Evolutionary conservation across 2,797 vertebrate species (phyloP).

Genomic region (Spinibarbus caldwelli): DNA sequence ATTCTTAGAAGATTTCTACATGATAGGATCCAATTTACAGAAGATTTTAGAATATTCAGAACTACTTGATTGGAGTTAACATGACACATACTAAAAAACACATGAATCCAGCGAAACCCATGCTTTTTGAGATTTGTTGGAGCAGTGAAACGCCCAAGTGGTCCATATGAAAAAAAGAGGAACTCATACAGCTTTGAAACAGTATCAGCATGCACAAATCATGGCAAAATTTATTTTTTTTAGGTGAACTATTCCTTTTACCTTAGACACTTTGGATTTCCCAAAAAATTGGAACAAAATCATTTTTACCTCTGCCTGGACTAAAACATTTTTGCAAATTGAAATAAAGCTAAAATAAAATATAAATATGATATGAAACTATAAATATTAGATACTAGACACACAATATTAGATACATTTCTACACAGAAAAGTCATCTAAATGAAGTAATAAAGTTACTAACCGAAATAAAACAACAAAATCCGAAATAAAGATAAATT

Average conservation of each 20-base stretch:
- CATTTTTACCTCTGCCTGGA: neutral
- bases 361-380: neutral
- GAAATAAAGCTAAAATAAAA: neutral
- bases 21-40: neutral
- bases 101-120: neutral
- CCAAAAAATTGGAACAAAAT: neutral
- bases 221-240: too few species aligned
- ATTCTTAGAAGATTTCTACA: neutral
- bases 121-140: neutral
- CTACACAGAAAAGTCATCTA: neutral
- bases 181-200: neutral
- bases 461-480: neutral
- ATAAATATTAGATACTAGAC: neutral
- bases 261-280: neutral
- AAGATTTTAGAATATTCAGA: neutral
- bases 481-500: neutral
- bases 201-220: neutral
- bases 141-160: neutral
- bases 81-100: neutral
- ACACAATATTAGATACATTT: too few species aligned
- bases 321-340: neutral
- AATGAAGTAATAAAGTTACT: neutral
- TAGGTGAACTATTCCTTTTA: neutral
- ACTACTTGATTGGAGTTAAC: neutral
- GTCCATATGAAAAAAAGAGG: neutral